Base-by-base conservation (phyloP, 2,888 invertebrate genomes). In the Sphaeridia pumilis region DNA sequence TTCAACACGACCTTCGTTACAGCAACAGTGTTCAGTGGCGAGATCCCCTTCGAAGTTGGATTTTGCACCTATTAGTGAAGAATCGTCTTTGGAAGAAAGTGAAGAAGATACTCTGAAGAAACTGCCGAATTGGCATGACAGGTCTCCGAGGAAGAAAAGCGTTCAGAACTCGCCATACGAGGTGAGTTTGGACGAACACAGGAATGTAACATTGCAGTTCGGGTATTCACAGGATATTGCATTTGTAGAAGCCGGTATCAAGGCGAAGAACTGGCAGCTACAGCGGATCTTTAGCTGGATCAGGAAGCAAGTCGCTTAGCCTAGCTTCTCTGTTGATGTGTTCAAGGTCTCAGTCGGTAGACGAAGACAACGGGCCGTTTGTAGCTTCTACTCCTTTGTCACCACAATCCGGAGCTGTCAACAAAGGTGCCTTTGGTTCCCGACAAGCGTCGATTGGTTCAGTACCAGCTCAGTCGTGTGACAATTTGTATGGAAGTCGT, bases 91-190 rank as follows among this genome's bases (percentile, higher is more conserved):
- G 1, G 31, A 58, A 27, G 63, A 63, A 42, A 48, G 38, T 7
- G 52, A 51, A 2, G 58, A 59, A n/a, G 58, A 58, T 14, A 43
- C 52, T 17, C 47, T 57, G 10, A 52, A 50, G 21, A 49, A 47
- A 48, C 42, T 63, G 10, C 58, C 58, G 1, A 63, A 63, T 47
- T 63, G 63, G 63, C 58, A 60, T 42, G 61, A 63, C 26, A 28
- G 63, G 20, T 61, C 61, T 2, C 63, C 63, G n/a, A 57, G 57
- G 34, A 61, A 61, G 53, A 49, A 38, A 17, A 38, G 38, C 38
- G 10, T 38, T 38, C 38, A 38, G 5, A 38, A 17, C 17, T 38
- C 38, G 5, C 38, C 38, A 14, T 38, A 38, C 17, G 38, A 38
- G 17, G 38, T 38, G 20, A 38, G 14, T 14, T 31, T 31, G 14